Evolutionary conservation across 2,113 vertebrate species (phyloP), one percentile per base, ranked within the genome.

Genomic region (Forbesichthys papilliferus): DNA sequence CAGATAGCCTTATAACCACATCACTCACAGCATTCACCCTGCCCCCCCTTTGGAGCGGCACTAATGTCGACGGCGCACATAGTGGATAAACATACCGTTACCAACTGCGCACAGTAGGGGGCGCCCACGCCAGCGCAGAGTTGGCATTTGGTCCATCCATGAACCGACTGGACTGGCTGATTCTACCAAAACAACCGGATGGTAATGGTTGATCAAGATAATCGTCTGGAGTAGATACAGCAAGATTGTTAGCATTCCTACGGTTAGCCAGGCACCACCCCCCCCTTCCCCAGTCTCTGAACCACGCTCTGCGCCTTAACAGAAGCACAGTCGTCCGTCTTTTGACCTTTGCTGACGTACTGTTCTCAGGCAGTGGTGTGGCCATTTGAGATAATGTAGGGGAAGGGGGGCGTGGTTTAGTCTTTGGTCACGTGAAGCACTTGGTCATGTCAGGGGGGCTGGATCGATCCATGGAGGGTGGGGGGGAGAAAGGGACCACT

Each of bases 381-480:
- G 84, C 87, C 84, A 27, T 87, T 77, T 82, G 84, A 85, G 84
- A 89, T 80, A 83, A 84, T 80, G 89, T 80, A 85, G 16, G 54
- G 65, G 71, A 80, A 73, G 46, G 54, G 55, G 79, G 81, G 71
- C 68, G 72, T 64, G 78, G 75, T 80, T 84, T n/a, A 68, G 47
- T 89, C 83, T 90, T 90, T 89, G 84, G 86, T 89, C 89, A 88
- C 83, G 54, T 83, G 88, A 88, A 89, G 89, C 88, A 87, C 88
- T 85, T 90, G 80, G 86, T 84, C 20, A 10, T 12, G 20, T 78
- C 84, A 75, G 77, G 84, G 76, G 70, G 73, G 70, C 64, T 78
- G 74, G 81, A 77, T 74, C 64, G 58, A 78, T 79, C 75, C 74
- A 75, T 49, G 56, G 16, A 18, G 64, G 66, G 64, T 2, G 53